Evolutionary conservation across 2,888 invertebrate species (phyloP), one percentile per base, ranked within the genome.

Genomic region (Mechanitis mazaeus): DNA sequence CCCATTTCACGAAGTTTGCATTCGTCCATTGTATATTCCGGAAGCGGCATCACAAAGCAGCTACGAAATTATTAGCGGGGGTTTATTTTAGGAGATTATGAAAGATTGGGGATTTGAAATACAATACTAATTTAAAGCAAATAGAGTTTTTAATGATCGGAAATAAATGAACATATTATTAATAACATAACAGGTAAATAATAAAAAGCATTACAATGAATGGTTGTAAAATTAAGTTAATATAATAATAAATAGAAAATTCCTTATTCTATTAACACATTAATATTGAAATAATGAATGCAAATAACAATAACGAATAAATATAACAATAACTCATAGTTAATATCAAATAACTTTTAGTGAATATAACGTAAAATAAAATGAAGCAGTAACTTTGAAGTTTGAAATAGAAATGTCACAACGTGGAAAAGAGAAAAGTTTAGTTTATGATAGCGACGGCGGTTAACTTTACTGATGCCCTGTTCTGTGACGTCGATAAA

Each of bases 1-100:
- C 87, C 87, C 85, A 85, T 89, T 88, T 87, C 85, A 87, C 85
- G 73, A 88, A 87, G 86, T 89, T 89, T 84, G 87, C 90, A 86
- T 86, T 87, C 87, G 81, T 79, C 88, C 83, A 87, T 89, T 89
- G 88, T 90, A 72, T 68, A 71, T 74, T 72, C 72, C 88, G 90
- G 90, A 90, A 89, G 87, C 88, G 88, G 87, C 81, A 69, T 74
- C 69, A 84, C 85, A 89, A 89, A 87, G 86, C 78, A 73, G 71
- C 76, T 75, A 72, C 76, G 77, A 81, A 86, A 85, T 85, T 84
- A 84, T 84, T 84, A 76, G 81, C 77, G 73, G 76, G 76, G 73
- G 76, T 72, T 75, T 74, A 76, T 77, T 81, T 82, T 74, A 76
- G 75, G 75, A 75, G 79, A 73, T 78, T 72, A 72, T 80, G 79